These are phyloP conservation scores for Dryomyza anilis DNA, from an alignment of 2,888 invertebrate genomes.

Conservation along the genomic window DNA sequence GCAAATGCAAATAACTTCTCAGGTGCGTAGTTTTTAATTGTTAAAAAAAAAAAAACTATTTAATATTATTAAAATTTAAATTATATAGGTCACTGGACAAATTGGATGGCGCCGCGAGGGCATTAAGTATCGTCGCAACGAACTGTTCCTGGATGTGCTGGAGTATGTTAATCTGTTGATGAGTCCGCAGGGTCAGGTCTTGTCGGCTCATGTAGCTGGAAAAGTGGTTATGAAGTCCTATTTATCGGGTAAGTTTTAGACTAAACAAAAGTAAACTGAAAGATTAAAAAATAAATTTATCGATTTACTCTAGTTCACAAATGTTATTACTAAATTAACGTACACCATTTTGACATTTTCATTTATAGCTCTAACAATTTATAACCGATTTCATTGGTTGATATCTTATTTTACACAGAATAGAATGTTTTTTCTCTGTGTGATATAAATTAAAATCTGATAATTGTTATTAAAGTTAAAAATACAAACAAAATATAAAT, in stretches of 20 bases:
- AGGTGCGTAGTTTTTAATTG: conserved; percentile 59
- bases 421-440: too few species aligned
- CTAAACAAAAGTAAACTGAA: too few species aligned
- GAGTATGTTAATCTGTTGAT: conserved; percentile 99
- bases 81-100: conserved; percentile 79
- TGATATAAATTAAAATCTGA: too few species aligned
- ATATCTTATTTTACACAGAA: too few species aligned
- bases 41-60: neutral
- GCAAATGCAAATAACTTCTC: conserved; percentile 98
- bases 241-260: conserved; percentile 70
- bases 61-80: neutral
- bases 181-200: conserved; percentile 99
- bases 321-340: too few species aligned
- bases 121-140: conserved; percentile 98
- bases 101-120: conserved; percentile 99
- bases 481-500: too few species aligned
- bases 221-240: conserved; percentile 99
- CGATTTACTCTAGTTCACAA: too few species aligned
- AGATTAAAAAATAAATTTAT: too few species aligned
- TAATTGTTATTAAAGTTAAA: too few species aligned
- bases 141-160: conserved; percentile 96
- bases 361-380: too few species aligned
- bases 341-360: too few species aligned
- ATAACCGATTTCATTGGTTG: too few species aligned
- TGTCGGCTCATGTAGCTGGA: conserved; percentile 98